A percentile compares a stretch with the other conserved stretches of the same genome.
These are phyloP conservation scores for Philaethria dido DNA, from an alignment of 2,888 invertebrate species.

Conservation along the genomic window DNA sequence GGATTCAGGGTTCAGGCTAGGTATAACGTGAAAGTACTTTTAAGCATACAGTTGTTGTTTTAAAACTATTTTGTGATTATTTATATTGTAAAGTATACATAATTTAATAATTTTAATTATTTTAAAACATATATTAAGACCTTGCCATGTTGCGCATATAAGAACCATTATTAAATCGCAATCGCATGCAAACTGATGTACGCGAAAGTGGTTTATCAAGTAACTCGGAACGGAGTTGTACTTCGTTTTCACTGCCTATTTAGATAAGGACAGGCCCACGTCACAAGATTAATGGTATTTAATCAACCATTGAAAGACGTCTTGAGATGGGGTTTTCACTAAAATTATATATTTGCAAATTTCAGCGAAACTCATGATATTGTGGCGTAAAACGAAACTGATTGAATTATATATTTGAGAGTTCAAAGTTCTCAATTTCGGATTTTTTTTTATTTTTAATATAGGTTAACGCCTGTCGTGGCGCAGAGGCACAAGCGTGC, in stretches of 20 bases:
- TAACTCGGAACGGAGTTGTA: conserved; percentile 1
- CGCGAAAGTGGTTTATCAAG: conserved; percentile 39
- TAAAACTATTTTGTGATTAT: too few species aligned
- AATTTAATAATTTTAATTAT: too few species aligned
- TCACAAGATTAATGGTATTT: conserved; percentile 31
- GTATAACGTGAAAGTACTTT: too few species aligned
- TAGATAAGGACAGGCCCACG: conserved; percentile 32
- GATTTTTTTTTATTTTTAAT: neutral
- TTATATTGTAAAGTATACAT: too few species aligned
- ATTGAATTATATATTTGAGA: neutral
- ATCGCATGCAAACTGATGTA: conserved; percentile 28
- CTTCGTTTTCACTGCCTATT: conserved; percentile 35
- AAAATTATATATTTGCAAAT: conserved; percentile 6
- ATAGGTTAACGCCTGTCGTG: too few species aligned
- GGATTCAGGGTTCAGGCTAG: too few species aligned
- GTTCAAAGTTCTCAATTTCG: neutral
- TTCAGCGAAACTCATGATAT: neutral
- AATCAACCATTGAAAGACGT: conserved; percentile 30
- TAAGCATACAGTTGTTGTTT: too few species aligned
- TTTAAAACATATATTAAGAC: too few species aligned
- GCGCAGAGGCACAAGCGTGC: too few species aligned
- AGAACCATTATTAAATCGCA: conserved; percentile 16
- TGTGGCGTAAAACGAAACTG: neutral
- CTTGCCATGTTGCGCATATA: neutral
- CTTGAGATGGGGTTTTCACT: conserved; percentile 10